Evolutionary conservation across 2,797 vertebrate species (phyloP).

Genomic region (Muscicapa comitata): DNA sequence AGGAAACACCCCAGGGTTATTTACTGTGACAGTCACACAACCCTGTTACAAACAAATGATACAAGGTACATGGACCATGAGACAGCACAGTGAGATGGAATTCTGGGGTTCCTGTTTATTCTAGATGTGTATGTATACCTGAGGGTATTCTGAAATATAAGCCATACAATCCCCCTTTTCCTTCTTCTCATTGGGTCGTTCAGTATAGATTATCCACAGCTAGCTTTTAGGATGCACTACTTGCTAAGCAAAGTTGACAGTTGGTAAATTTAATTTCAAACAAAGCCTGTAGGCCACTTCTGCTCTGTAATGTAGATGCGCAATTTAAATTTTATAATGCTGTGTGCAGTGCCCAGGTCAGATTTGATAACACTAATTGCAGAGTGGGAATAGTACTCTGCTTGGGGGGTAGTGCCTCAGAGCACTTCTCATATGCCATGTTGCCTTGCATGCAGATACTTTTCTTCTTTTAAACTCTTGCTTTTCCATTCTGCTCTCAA

Average conservation of each 20-base stretch:
- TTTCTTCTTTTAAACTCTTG: not conserved
- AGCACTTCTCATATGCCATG: not conserved
- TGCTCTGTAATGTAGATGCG: not conserved
- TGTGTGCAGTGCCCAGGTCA: not conserved
- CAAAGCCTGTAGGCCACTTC: not conserved
- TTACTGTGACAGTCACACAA: fast-evolving
- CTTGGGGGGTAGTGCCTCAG: not conserved
- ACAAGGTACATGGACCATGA: not conserved
- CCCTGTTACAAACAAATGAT: not conserved
- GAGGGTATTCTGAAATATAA: not conserved
- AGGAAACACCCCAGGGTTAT: not conserved
- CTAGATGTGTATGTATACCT: not conserved
- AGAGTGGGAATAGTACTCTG: not conserved
- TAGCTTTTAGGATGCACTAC: not conserved
- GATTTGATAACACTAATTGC: not conserved
- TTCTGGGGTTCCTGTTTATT: not conserved
- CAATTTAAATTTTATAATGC: not conserved
- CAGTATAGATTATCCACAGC: not conserved
- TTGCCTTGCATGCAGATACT: not conserved
- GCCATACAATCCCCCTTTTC: not conserved
- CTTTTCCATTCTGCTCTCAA: not conserved
- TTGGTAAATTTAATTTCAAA: not conserved
- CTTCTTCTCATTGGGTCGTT: not conserved
- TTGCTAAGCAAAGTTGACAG: not conserved
- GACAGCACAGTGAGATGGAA: not conserved